Evolutionary conservation across 2,113 vertebrate species (phyloP), one percentile per base, ranked within the genome.

Genomic region (Delphinus delphis): DNA sequence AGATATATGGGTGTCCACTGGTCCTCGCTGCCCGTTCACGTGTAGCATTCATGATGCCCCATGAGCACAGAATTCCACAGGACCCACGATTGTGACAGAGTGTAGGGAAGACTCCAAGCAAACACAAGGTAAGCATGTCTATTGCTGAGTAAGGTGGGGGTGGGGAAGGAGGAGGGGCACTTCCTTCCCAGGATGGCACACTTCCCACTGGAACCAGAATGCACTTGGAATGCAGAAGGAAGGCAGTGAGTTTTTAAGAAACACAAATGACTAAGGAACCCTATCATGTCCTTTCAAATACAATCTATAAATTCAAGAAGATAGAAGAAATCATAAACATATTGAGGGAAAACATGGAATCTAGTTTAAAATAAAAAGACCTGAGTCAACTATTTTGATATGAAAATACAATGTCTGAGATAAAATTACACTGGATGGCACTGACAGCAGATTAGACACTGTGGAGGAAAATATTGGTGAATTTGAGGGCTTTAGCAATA

Each of bases 1-100:
- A 13, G 7, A 8, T 18, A 4, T 25, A 12, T 7, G 1, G 2
- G 10, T 4, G 8, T 23, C 33, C 28, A 0, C 9, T 12, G 65
- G 38, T 55, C 18, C n/a, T 62, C n/a, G 58, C 28, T 58, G 50
- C 11, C 23, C 12, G 10, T 33, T 74, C 31, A 20, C 1, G 3
- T 8, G 21, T 5, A 20, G 58, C 2, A 0, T 68, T 33, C 9
- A 11, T 7, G 63, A 70, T 36, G 41, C 1, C 14, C 8, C 20
- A 4, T 20, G 41, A 47, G 12, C 53, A 44, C 26, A 18, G 41
- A 60, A 80, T 58, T 83, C 36, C 70, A 55, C 23, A 11, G 21
- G 41, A 31, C 5, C 23, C 68, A 33, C 6, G 10, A 28, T 0
- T 0, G 4, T 11, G 11, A 12, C 5, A 0, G 18, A 83, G 41